phyloP scores from a whole-genome alignment of 2,113 vertebrate species.

The Galemys pyrenaicus region DNA sequence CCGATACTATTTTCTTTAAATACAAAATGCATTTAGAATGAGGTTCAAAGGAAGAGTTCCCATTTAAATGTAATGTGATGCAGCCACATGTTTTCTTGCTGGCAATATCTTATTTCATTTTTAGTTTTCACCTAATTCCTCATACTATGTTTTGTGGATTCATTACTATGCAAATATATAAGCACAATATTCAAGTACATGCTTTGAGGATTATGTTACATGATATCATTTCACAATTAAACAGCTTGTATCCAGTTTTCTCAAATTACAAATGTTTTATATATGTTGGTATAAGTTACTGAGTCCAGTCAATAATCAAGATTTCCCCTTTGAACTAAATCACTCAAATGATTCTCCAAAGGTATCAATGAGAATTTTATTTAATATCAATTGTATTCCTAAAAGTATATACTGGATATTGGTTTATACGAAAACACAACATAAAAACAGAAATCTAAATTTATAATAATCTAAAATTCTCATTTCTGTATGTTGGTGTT shows the following conservation, averaged over 20 bases:
- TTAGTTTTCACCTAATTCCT: conserved; percentile 73
- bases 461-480: conserved; percentile 10
- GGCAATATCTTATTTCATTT: conserved; percentile 76
- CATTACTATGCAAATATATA: conserved; percentile 76
- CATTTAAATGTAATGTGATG: conserved; percentile 75
- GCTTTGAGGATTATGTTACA: conserved; percentile 73
- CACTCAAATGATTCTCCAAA: not conserved
- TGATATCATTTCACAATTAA: conserved; percentile 78
- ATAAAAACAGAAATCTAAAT: not conserved
- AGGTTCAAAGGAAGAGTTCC: conserved; percentile 71
- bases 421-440: not conserved
- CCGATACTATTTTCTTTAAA: conserved; percentile 68
- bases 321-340: not conserved
- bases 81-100: conserved; percentile 72
- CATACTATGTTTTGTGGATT: conserved; percentile 70
- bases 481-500: not conserved
- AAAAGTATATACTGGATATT: not conserved
- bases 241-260: conserved; percentile 58
- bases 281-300: conserved; percentile 50
- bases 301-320: not conserved
- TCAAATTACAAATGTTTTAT: conserved; percentile 52
- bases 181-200: conserved; percentile 67
- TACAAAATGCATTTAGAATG: conserved; percentile 69
- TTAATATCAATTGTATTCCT: not conserved
- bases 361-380: not conserved